A percentile compares a stretch with the other conserved stretches of the same genome.
Conservation (phyloP, 2,797 vertebrate species). For the Clarias fuscus region DNA sequence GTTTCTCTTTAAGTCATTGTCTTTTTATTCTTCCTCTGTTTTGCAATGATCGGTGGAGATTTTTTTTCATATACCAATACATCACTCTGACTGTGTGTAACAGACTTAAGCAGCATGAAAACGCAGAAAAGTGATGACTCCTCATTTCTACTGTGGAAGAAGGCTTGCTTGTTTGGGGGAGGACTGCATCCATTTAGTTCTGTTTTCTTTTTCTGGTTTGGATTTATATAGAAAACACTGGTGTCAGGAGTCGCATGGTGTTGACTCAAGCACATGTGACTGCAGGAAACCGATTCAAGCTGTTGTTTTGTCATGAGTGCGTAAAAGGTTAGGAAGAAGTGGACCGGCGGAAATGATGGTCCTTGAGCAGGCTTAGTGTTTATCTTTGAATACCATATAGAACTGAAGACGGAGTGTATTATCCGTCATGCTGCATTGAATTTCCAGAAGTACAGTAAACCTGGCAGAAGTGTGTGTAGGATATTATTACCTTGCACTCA, state of each 20-base stretch:
- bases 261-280: constrained; percentile 29
- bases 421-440: background rate
- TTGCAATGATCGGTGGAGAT: background rate
- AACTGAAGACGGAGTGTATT: background rate
- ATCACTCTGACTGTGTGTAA: background rate
- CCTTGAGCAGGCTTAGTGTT: background rate
- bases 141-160: background rate
- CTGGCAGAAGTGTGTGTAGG: background rate
- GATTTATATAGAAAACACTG: background rate
- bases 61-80: background rate
- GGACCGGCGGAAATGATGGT: too few relatives aligned
- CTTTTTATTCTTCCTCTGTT: background rate
- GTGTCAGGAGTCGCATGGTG: background rate
- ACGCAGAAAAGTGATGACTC: background rate
- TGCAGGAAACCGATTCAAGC: constrained; percentile 12
- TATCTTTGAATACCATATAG: background rate
- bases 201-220: constrained; percentile 7
- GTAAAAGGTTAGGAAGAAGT: constrained; percentile 5
- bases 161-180: background rate
- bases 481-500: background rate
- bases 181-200: background rate
- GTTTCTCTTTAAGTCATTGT: background rate
- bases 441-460: background rate
- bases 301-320: background rate
- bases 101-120: background rate